These are phyloP conservation scores for Ormyrus pomaceus DNA, from an alignment of 2,888 invertebrate genomes.

Conservation along the genomic window DNA sequence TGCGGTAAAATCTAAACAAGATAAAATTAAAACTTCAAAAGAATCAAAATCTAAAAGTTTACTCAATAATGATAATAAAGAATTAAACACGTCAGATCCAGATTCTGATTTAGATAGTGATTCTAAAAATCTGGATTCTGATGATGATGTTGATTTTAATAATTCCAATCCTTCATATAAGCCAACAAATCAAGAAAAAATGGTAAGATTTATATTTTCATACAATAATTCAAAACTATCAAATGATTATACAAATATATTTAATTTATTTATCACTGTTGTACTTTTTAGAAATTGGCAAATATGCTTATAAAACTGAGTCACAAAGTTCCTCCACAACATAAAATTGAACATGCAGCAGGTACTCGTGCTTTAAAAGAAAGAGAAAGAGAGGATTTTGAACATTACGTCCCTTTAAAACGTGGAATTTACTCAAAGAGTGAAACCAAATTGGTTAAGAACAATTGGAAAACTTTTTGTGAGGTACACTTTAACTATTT, in stretches of 20 bases:
- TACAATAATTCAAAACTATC: not conserved
- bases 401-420: slow-evolving; percentile 60
- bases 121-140: not conserved
- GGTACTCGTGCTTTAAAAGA: slow-evolving; percentile 59
- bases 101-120: slow-evolving; percentile 6
- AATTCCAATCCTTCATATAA: not conserved
- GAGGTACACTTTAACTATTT: slow-evolving; percentile 58
- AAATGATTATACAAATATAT: not conserved
- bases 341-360: slow-evolving; percentile 62
- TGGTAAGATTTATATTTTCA: slow-evolving; percentile 21
- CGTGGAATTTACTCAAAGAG: slow-evolving; percentile 59
- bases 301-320: slow-evolving; percentile 59
- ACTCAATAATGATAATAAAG: no score
- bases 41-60: no score
- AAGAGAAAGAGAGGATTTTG: slow-evolving; percentile 59
- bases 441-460: slow-evolving; percentile 65
- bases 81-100: no score
- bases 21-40: no score
- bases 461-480: slow-evolving; percentile 71
- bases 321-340: slow-evolving; percentile 66
- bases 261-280: not conserved
- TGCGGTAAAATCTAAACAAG: no score
- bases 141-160: not conserved
- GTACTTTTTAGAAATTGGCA: slow-evolving; percentile 61
- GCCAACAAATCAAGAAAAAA: slow-evolving; percentile 39